Percentiles rank a stretch among this genome's conserved stretches.
These are phyloP conservation scores for Bufotes viridis DNA, from an alignment of 2,797 vertebrate genomes.

Conservation along the genomic window DNA sequence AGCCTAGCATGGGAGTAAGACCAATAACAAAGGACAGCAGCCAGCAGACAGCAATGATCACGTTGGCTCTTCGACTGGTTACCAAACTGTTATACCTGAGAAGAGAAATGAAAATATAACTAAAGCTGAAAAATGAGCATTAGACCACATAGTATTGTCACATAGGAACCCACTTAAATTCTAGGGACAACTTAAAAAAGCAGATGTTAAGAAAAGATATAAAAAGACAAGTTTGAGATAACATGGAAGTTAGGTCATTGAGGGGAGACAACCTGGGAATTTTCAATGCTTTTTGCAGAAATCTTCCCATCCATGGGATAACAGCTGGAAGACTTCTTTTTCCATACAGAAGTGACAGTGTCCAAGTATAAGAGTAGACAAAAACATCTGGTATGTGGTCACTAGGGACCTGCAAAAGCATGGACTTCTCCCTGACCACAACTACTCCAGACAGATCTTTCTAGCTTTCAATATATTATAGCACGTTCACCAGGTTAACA, in stretches of 20 bases:
- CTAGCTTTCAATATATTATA: neutral
- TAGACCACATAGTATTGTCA: neutral
- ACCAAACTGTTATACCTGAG: slow-evolving; percentile 94
- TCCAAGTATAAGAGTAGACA: slow-evolving; percentile 53
- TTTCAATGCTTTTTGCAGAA: slow-evolving; percentile 67
- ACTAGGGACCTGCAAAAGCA: slow-evolving; percentile 24
- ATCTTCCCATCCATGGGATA: slow-evolving; percentile 72
- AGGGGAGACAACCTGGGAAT: slow-evolving; percentile 55
- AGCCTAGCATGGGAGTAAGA: slow-evolving; percentile 94
- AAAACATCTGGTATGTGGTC: slow-evolving; percentile 38
- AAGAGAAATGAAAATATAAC: slow-evolving; percentile 44
- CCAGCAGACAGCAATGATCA: slow-evolving; percentile 94
- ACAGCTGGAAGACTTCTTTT: slow-evolving; percentile 71
- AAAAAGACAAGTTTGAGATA: neutral
- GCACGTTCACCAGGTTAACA: neutral
- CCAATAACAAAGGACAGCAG: slow-evolving; percentile 91
- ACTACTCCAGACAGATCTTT: neutral
- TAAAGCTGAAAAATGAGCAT: neutral
- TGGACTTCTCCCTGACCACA: neutral
- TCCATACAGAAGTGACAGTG: slow-evolving; percentile 65
- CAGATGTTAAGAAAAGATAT: neutral
- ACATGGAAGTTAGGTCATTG: slow-evolving; percentile 12
- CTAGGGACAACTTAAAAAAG: neutral
- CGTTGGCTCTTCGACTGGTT: slow-evolving; percentile 85
- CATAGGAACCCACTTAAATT: neutral